Percentiles rank a stretch among this genome's conserved stretches.
These are phyloP conservation scores for Nemotelus nigrinus DNA, from an alignment of 2,888 invertebrate genomes.

Conservation along the genomic window DNA sequence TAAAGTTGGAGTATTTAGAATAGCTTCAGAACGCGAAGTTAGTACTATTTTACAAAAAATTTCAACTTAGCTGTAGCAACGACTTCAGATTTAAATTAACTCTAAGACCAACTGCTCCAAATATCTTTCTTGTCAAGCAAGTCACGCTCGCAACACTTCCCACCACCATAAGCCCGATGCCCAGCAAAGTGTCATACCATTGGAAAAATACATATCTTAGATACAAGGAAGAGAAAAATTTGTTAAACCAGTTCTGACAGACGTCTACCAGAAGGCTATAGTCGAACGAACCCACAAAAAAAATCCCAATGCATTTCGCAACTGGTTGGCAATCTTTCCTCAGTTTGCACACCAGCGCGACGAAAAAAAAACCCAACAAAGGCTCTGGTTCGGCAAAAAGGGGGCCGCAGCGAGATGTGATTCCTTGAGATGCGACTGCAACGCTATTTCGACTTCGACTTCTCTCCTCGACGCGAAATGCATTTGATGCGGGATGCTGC, in stretches of 20 bases:
- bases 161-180: conserved; percentile 19
- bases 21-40: too few species aligned
- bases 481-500: conserved; percentile 30
- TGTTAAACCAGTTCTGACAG: conserved; percentile 50
- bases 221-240: conserved; percentile 44
- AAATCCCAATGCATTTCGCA: conserved; percentile 31
- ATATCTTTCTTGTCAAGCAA: neutral
- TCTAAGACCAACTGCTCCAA: neutral
- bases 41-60: too few species aligned
- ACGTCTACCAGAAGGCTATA: conserved; percentile 43
- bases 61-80: too few species aligned
- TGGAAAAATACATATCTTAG: conserved; percentile 24
- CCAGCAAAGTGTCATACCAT: conserved; percentile 36
- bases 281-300: conserved; percentile 6
- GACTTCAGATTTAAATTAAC: too few species aligned
- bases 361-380: conserved; percentile 35
- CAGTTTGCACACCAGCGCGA: neutral
- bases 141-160: conserved; percentile 2
- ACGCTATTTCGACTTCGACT: neutral
- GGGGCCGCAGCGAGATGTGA: conserved; percentile 19
- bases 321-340: conserved; percentile 38
- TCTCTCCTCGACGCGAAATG: neutral
- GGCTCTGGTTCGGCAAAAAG: conserved; percentile 3
- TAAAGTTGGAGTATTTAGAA: too few species aligned
- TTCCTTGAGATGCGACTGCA: conserved; percentile 33